phyloP scores from a whole-genome alignment of 2,888 invertebrate genomes.

The Eupithecia centaureata region DNA sequence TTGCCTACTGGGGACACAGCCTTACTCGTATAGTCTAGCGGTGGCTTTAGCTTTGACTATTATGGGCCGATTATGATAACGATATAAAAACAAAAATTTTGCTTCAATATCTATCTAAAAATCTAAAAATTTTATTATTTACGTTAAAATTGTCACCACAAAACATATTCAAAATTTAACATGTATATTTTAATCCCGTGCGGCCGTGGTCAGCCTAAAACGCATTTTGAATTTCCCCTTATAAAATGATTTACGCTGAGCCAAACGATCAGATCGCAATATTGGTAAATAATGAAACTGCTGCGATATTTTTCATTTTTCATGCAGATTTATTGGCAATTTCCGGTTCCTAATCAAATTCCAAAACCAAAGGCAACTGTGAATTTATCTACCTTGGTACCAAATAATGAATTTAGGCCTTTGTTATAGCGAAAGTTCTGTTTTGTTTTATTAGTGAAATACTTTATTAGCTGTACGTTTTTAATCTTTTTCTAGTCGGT shows the following conservation, averaged over 20 bases:
- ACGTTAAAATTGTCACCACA: too few species aligned
- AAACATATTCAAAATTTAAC: not conserved
- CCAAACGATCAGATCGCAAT: conserved; percentile 11
- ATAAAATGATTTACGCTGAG: conserved; percentile 10
- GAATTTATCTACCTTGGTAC: not conserved
- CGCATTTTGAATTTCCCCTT: not conserved
- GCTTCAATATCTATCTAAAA: too few species aligned
- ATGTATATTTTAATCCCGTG: not conserved
- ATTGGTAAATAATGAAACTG: conserved; percentile 21
- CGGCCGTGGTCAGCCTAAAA: not conserved
- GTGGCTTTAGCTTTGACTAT: too few species aligned
- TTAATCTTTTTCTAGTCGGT: too few species aligned
- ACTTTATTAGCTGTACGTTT: too few species aligned
- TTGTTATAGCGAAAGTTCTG: too few species aligned
- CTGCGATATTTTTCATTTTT: conserved; percentile 18
- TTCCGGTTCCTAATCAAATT: conserved; percentile 11
- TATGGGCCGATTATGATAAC: too few species aligned
- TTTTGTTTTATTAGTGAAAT: too few species aligned
- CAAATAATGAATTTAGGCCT: not conserved
- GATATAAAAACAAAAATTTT: too few species aligned
- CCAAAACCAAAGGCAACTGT: not conserved
- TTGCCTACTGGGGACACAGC: too few species aligned
- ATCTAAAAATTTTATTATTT: too few species aligned
- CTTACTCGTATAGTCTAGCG: too few species aligned
- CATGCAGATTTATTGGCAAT: conserved; percentile 19